A percentile compares a stretch with the other conserved stretches of the same genome.
Evolutionary conservation across 2,113 vertebrate genomes (phyloP).

Genomic region (Peromyscus californicus): DNA sequence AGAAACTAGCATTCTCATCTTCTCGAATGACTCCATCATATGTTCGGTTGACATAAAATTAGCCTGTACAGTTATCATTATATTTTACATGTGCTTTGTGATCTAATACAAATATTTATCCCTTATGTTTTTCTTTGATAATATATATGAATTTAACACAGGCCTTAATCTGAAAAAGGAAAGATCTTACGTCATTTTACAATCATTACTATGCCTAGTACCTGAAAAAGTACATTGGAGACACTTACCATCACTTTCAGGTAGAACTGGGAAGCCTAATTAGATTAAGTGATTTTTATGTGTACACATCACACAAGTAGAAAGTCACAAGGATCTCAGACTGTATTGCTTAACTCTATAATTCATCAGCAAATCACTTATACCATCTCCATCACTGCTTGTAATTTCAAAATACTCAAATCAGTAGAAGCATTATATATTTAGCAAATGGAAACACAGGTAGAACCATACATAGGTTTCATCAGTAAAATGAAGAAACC

Average conservation of each 20-base stretch:
- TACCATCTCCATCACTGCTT: neutral
- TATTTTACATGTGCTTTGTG: neutral
- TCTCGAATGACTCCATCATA: neutral
- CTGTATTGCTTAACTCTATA: neutral
- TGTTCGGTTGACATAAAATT: neutral
- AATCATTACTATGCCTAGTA: neutral
- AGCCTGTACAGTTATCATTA: neutral
- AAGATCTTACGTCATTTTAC: neutral
- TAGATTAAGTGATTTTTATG: neutral
- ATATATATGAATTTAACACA: neutral
- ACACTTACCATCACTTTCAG: neutral
- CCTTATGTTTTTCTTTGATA: neutral
- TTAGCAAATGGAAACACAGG: neutral
- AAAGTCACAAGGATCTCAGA: neutral
- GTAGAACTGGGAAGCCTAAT: neutral
- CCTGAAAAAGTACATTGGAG: neutral
- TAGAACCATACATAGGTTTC: neutral
- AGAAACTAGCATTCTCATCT: neutral
- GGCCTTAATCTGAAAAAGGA: neutral
- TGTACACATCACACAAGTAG: neutral
- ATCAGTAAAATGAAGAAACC: neutral
- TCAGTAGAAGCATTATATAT: neutral
- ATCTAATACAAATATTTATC: neutral
- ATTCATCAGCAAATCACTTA: neutral
- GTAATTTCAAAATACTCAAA: conserved; percentile 45